Percentiles rank a stretch among this genome's conserved stretches.
Evolutionary conservation across 92 coral and sea anemone species (phyloP).

Genomic region (Palythoa grandiflora): DNA sequence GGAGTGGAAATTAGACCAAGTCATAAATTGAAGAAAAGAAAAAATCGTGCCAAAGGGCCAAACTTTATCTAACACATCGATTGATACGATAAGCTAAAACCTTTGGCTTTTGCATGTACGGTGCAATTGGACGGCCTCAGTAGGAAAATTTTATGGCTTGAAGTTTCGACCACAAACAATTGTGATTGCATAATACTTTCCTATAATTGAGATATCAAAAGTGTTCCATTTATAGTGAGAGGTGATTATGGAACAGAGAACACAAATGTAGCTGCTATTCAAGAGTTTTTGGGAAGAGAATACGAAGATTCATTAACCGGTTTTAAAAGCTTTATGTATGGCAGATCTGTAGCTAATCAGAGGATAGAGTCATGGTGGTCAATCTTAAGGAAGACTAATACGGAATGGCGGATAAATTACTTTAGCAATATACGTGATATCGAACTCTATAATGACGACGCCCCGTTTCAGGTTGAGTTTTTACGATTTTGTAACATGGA

Average conservation of each 20-base stretch:
- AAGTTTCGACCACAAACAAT: constrained; percentile 60
- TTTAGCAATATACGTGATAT: constrained; percentile 52
- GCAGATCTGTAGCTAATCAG: constrained; percentile 63
- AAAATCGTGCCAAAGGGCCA: constrained; percentile 50
- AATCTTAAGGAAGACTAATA: constrained; percentile 28
- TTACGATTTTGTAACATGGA: constrained; percentile 26
- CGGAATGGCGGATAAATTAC: constrained; percentile 60
- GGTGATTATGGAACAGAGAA: constrained; percentile 64
- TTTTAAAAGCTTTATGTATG: constrained; percentile 59
- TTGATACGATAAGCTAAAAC: constrained; percentile 49
- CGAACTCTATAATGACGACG: constrained; percentile 15
- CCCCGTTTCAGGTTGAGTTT: constrained; percentile 9
- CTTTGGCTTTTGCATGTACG: constrained; percentile 34
- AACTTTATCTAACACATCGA: constrained; percentile 58
- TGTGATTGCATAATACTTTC: constrained; percentile 48
- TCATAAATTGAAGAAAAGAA: constrained; percentile 41
- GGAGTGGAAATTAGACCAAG: constrained; percentile 48
- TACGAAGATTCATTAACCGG: constrained; percentile 42
- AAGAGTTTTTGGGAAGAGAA: constrained; percentile 50
- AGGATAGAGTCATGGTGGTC: constrained; percentile 70
- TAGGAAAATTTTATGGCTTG: constrained; percentile 60
- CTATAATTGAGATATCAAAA: constrained; percentile 27
- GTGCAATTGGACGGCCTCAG: background rate
- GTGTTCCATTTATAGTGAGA: constrained; percentile 41
- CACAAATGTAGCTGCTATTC: constrained; percentile 44